These are phyloP conservation scores for Napeogenes inachia DNA, from an alignment of 2,888 invertebrate genomes.

Conservation along the genomic window DNA sequence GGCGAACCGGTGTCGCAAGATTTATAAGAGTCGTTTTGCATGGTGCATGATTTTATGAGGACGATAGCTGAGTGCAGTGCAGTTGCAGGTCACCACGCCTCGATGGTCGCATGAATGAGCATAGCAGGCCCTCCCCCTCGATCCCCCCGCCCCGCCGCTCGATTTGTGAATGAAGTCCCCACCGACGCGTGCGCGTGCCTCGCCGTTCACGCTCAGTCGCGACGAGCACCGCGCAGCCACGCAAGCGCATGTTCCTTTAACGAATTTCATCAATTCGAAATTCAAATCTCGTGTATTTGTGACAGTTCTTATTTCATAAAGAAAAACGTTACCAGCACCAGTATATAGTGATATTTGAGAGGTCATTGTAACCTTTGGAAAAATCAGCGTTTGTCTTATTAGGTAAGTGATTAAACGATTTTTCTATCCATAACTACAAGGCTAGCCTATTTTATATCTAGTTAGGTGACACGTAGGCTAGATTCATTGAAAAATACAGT, in stretches of 20 bases:
- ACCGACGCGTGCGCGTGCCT: slow-evolving; percentile 73
- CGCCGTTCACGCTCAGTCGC: slow-evolving; percentile 62
- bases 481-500: slow-evolving; percentile 57
- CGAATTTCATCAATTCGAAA: slow-evolving; percentile 58
- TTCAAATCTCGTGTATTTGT: slow-evolving; percentile 58
- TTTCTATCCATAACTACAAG: slow-evolving; percentile 39
- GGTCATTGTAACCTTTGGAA: not conserved
- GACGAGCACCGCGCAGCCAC: slow-evolving; percentile 63
- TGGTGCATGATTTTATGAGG: slow-evolving; percentile 34
- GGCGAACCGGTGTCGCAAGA: slow-evolving; percentile 14
- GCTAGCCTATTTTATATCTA: slow-evolving; percentile 45
- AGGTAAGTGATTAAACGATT: slow-evolving; percentile 63
- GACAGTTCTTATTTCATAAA: slow-evolving; percentile 38
- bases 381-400: slow-evolving; percentile 43
- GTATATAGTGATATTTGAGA: slow-evolving; percentile 5
- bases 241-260: slow-evolving; percentile 57
- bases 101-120: slow-evolving; percentile 66
- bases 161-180: slow-evolving; percentile 74
- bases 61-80: slow-evolving; percentile 32
- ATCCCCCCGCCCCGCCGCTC: slow-evolving; percentile 63
- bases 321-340: slow-evolving; percentile 16
- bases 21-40: slow-evolving; percentile 20
- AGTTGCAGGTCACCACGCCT: slow-evolving; percentile 37
- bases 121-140: slow-evolving; percentile 53
- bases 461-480: slow-evolving; percentile 66